Base-by-base conservation (phyloP, 2,797 vertebrate species). In the Acrossocheilus fasciatus region DNA sequence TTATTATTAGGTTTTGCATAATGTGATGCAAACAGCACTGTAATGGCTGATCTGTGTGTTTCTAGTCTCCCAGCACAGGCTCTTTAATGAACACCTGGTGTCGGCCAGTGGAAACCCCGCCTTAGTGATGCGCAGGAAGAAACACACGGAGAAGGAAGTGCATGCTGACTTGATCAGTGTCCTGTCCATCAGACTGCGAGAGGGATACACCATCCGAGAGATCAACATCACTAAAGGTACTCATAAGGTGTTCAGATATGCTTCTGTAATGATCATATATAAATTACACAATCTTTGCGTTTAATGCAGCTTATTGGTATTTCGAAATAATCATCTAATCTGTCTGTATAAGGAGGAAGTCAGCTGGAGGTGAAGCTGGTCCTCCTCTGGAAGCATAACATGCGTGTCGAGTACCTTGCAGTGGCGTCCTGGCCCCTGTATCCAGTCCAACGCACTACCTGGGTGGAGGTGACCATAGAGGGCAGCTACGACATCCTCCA, bases 401-500 rank as follows among this genome's bases (percentile, higher is more conserved):
- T 99, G 98, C 97, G 98, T 43, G 98, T 99, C 0, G 98, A 99
- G 91, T 99, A 99, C 66, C 91, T 98, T 81, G 98, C 97, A 0
- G 89, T 96, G 4, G 96, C 98, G 0, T 94, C 96, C 6, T 99
- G 98, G 98, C 98, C 98, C 0, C 91, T 99, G 92, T 97, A 98
- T 81, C 94, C 93, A 0, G 81, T 90, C n/a, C 96, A 96, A 85
- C 96, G 96, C 83, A 96, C 92, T 90, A 98, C 98, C 0, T 95
- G 97, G 92, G 97, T 99, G 88, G 98, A 99, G 92, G 98, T 99
- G 89, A 99, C 97, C 0, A 99, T 99, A 97, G 98, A 99, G 93
- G 98, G 98, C 8, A 98, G 98, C 93, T 99, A 99, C 41, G 98
- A 99, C 93, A 99, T 99, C 84, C 93, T 99, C 88, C 98, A 99